Base-by-base conservation (phyloP, 2,888 invertebrate genomes). In the Scrobipalpa atriplicella region DNA sequence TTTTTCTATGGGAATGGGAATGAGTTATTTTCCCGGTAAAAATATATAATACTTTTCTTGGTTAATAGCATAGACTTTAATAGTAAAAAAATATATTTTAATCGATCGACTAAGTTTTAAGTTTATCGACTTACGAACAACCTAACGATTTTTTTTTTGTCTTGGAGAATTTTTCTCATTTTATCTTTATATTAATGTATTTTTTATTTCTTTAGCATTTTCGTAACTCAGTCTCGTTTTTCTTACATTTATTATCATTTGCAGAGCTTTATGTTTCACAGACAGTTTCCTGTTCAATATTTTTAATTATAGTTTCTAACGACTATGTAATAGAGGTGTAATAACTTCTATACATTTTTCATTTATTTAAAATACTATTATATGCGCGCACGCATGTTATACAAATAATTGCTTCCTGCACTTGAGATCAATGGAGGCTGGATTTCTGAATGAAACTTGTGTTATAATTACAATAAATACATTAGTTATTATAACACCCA, bases 341-440 rank as follows among this genome's bases (percentile, higher is more conserved):
- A 58, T 58, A 58, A 58, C 58, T 58, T 29, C 38, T 38, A 58
- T 29, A 38, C 43, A 65, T 65, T 65, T 65, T 60, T 65, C 58
- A 65, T 65, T 65, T 36, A 51, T 65, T 43, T 65, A 39, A 61
- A 19, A 16, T 13, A 3, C 41, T 18, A 61, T 61, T 61, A 61
- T 61, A 19, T 0, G 10, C 19, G 19, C 18, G 18, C 58, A 58
- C 39, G 61, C 56, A 51, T 60, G 65, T 61, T 65, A n/a, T 60
- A 60, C 47, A 18, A 19, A 61, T 66, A 66, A 66, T 66, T 52
- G 41, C 62, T 66, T 66, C 66, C 66, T 66, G 66, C 38, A 61
- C 29, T 65, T 36, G 21, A 58, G n/a, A 38, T 36, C 47, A 51
- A 47, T 60, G 60, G 51, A 58, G 56, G 10, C n/a, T 39, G 29